phyloP scores from a whole-genome alignment of 2,113 vertebrate genomes.

The Callaeas wilsoni region DNA sequence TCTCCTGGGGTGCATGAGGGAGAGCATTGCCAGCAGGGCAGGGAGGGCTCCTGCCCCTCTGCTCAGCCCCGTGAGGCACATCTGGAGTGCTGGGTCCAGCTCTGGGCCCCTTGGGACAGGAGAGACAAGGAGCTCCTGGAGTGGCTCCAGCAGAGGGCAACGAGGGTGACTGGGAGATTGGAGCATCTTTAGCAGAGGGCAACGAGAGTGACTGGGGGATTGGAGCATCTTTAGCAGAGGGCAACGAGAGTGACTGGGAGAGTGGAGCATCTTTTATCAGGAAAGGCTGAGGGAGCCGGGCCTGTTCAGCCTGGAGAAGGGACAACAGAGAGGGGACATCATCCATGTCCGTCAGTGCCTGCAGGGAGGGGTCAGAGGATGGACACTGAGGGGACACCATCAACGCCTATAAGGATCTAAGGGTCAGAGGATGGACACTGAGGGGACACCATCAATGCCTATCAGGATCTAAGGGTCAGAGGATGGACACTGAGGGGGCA shows the following conservation, averaged over 20 bases:
- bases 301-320: not conserved
- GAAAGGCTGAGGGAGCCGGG: not conserved
- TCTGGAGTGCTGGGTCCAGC: not conserved
- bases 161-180: no score
- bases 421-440: no score
- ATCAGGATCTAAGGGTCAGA: not conserved
- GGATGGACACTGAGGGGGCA: not conserved
- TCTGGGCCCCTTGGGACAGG: fast-evolving
- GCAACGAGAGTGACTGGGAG: no score
- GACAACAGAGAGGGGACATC: fast-evolving
- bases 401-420: not conserved
- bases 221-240: not conserved
- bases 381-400: no score
- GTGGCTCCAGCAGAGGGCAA: fast-evolving
- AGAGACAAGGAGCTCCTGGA: not conserved
- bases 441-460: not conserved
- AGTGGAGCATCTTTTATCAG: not conserved
- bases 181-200: not conserved
- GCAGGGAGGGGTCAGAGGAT: not conserved
- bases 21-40: not conserved
- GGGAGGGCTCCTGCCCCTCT: not conserved
- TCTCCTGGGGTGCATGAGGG: not conserved
- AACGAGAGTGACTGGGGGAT: no score
- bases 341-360: not conserved
- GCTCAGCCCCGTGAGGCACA: not conserved